These are phyloP conservation scores for Falco peregrinus DNA, from an alignment of 2,797 vertebrate genomes.

Conservation along the genomic window DNA sequence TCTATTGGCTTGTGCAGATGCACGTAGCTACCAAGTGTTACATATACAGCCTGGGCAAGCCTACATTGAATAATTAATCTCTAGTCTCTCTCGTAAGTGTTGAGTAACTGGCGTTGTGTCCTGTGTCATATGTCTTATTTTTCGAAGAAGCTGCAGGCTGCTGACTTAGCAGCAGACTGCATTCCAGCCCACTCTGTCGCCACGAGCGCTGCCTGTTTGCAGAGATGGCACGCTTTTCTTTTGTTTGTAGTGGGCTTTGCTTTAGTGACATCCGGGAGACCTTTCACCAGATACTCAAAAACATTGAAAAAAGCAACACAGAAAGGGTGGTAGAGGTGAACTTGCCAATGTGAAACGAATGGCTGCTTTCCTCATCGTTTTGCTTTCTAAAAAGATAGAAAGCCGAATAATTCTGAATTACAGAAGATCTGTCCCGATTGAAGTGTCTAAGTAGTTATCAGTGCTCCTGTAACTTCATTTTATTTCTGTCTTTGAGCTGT, in stretches of 20 bases:
- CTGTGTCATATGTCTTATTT: conserved; percentile 3
- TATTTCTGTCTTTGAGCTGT: background rate
- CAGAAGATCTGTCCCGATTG: background rate
- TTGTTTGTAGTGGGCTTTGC: background rate
- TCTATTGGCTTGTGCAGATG: background rate
- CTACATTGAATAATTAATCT: background rate
- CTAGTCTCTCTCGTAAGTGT: background rate
- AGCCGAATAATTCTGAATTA: background rate
- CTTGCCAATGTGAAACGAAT: background rate
- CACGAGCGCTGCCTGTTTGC: background rate
- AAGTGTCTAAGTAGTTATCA: background rate
- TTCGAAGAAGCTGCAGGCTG: conserved; percentile 9
- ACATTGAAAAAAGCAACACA: background rate
- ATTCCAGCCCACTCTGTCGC: conserved; percentile 34
- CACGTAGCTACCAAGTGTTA: no score
- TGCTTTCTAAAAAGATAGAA: background rate
- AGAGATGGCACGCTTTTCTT: background rate
- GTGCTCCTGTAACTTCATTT: background rate
- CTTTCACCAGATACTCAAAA: background rate
- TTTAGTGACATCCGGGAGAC: conserved; percentile 21
- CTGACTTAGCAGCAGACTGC: conserved; percentile 9
- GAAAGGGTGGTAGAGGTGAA: background rate
- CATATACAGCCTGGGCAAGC: background rate
- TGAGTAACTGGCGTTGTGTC: background rate
- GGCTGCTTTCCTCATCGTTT: background rate